Evolutionary conservation across 1,140 invertebrate species (phyloP).

Genomic region (Micrasema minimum): DNA sequence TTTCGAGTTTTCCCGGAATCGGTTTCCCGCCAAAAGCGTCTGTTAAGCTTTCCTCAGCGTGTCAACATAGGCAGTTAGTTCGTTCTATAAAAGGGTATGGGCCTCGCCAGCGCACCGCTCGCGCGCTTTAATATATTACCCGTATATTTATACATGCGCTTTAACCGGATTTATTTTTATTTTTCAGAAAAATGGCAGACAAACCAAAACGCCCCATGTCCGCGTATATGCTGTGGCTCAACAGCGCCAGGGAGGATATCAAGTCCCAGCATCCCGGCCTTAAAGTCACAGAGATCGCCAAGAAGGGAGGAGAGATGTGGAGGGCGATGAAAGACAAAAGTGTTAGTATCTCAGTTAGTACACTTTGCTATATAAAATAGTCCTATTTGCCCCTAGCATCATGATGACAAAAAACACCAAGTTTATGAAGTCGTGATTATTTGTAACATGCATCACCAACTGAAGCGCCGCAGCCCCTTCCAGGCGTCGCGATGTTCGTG

Average conservation of each 20-base stretch:
- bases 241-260: conserved; percentile 81
- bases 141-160: too few species aligned
- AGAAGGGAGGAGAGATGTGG: conserved; percentile 90
- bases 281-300: conserved; percentile 84
- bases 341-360: conserved; percentile 65
- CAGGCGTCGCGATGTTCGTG: neutral
- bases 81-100: conserved; percentile 28
- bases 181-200: conserved; percentile 79
- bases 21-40: conserved; percentile 54
- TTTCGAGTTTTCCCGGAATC: conserved; percentile 28
- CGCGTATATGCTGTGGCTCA: conserved; percentile 91
- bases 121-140: too few species aligned
- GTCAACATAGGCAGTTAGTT: conserved; percentile 40
- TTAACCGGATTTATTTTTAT: conserved; percentile 40
- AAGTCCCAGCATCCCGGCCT: conserved; percentile 85
- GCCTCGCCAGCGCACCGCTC: neutral
- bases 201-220: conserved; percentile 87
- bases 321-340: conserved; percentile 82
- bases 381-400: neutral
- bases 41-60: conserved; percentile 31
- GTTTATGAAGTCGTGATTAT: conserved; percentile 40
- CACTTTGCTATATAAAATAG: neutral
- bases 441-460: conserved; percentile 46
- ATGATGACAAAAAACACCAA: conserved; percentile 42
- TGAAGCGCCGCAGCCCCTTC: conserved; percentile 15